A percentile compares a stretch with the other conserved stretches of the same genome.
Conservation (phyloP, 2,888 invertebrate genomes). For the Leucoptera coffeella region DNA sequence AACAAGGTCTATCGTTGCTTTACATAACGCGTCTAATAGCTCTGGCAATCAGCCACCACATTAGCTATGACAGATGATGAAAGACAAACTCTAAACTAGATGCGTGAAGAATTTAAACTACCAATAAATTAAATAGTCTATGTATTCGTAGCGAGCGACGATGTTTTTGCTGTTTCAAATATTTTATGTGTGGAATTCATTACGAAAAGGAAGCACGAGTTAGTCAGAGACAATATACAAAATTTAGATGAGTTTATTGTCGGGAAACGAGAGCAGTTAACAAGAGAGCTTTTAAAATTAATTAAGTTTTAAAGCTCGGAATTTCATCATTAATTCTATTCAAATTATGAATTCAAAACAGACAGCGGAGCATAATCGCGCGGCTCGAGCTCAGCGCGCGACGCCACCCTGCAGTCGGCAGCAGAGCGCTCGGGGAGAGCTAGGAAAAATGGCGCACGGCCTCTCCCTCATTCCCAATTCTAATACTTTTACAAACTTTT, state of each 20-base stretch:
- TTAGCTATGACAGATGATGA: no score
- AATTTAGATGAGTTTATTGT: not conserved
- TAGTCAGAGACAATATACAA: no score
- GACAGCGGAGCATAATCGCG: conserved; percentile 25
- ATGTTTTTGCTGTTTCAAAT: no score
- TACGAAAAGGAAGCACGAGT: no score
- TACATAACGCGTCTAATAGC: no score
- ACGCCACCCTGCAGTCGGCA: conserved; percentile 10
- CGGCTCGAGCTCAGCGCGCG: conserved; percentile 17
- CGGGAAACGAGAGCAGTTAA: conserved; percentile 9
- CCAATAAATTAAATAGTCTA: no score
- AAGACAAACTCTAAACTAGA: no score
- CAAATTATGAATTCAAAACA: conserved; percentile 28
- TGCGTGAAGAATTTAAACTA: no score
- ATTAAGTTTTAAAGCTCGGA: conserved; percentile 11
- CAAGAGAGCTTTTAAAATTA: conserved; percentile 14
- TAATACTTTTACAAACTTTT: conserved; percentile 49
- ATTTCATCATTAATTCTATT: conserved; percentile 21
- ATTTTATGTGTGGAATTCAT: no score
- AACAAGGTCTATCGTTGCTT: no score
- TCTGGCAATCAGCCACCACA: no score
- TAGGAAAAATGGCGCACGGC: conserved; percentile 35
- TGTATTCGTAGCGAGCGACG: no score
- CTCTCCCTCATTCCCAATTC: conserved; percentile 47
- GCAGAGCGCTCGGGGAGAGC: conserved; percentile 9